Evolutionary conservation across 2,888 invertebrate genomes (phyloP).

Genomic region (Pheosia tremula): DNA sequence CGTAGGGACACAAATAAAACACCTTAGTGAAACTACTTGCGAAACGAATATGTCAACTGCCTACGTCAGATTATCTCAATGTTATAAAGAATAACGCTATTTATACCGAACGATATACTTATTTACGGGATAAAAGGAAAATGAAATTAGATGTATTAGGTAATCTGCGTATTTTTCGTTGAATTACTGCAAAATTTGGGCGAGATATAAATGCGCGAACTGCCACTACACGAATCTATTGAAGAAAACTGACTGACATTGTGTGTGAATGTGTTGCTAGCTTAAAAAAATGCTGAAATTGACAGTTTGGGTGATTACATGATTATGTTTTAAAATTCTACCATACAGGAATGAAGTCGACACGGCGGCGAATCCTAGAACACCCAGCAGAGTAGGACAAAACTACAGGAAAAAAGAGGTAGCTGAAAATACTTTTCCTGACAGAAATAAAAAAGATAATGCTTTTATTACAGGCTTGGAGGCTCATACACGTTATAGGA

Average conservation of each 20-base stretch:
- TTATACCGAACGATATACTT: constrained; percentile 15
- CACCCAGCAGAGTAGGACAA: no score
- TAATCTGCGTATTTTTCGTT: constrained; percentile 41
- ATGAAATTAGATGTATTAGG: constrained; percentile 26
- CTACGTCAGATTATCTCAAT: constrained; percentile 63
- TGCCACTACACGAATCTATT: constrained; percentile 52
- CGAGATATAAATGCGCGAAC: constrained; percentile 30
- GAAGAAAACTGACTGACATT: constrained; percentile 53
- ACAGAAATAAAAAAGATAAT: no score
- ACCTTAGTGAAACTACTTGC: constrained; percentile 72
- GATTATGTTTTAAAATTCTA: background rate
- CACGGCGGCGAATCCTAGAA: no score
- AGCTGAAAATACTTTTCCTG: no score
- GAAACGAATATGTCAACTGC: constrained; percentile 75
- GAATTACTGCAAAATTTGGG: constrained; percentile 33
- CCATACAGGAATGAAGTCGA: background rate
- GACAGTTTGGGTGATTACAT: constrained; percentile 23
- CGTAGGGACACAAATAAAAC: constrained; percentile 74
- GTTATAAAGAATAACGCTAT: constrained; percentile 23
- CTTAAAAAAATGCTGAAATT: constrained; percentile 25
- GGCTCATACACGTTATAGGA: no score
- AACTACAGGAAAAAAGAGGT: no score
- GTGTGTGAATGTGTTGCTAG: background rate
- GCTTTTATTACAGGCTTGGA: no score
- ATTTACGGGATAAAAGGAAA: constrained; percentile 15